Percentiles rank a stretch among this genome's conserved stretches.
Evolutionary conservation across 2,888 invertebrate genomes (phyloP).

Genomic region (Microctonus aethiopoides): DNA sequence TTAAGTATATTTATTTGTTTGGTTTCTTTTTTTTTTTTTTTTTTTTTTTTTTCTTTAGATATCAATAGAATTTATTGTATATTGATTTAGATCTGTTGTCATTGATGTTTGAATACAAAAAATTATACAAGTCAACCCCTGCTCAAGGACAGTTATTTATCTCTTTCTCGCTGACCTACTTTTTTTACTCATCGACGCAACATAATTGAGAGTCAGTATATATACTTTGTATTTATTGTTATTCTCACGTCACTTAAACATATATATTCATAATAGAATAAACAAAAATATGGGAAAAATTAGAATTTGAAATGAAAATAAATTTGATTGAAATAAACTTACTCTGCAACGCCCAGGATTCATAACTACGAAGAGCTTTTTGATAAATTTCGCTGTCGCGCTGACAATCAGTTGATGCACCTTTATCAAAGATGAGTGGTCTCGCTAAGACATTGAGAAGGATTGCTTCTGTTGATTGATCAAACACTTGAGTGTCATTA

Average conservation of each 20-base stretch:
- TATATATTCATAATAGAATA: neutral
- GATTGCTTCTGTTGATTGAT: slow-evolving; percentile 49
- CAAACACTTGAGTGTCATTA: neutral
- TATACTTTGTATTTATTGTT: neutral
- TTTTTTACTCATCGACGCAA: slow-evolving; percentile 29
- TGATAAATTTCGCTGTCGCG: slow-evolving; percentile 51
- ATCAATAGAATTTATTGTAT: neutral
- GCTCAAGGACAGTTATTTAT: slow-evolving; percentile 54
- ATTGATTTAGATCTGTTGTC: neutral
- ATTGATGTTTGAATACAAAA: neutral
- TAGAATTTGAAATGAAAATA: neutral
- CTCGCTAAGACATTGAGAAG: slow-evolving; percentile 47
- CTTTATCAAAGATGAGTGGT: slow-evolving; percentile 51
- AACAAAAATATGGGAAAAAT: neutral
- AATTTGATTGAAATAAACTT: slow-evolving; percentile 40
- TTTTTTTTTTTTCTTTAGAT: no score
- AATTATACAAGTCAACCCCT: slow-evolving; percentile 36
- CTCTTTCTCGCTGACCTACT: slow-evolving; percentile 49
- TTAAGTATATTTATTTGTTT: no score
- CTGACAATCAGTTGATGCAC: slow-evolving; percentile 47
- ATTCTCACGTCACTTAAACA: neutral
- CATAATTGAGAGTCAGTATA: neutral
- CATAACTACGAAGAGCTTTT: slow-evolving; percentile 47
- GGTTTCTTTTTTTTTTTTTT: no score
- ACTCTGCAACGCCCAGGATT: slow-evolving; percentile 61